Evolutionary conservation across 2,113 vertebrate species (phyloP), one percentile per base, ranked within the genome.

Genomic region (Caracal caracal): DNA sequence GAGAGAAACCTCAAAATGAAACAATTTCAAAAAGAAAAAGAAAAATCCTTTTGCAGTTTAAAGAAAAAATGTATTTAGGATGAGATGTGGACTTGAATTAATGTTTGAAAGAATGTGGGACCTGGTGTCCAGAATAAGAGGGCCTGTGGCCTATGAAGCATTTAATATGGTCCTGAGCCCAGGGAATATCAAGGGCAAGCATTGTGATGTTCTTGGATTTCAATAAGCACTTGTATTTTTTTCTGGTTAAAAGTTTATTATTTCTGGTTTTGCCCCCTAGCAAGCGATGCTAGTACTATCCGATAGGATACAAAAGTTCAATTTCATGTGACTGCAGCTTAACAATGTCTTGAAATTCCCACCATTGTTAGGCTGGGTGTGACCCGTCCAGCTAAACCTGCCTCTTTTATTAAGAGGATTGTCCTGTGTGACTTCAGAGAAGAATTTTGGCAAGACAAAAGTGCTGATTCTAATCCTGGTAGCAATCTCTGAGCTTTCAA

Each of bases 381-480:
- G 76, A 93, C 16, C 2, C n/a, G 47, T 73, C 70, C 43, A 33
- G 59, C 51, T 47, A 53, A 94, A 95, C 28, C 16, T 63, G 19
- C 20, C 43, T 94, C 33, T 93, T 92, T 94, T 76, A 86, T 66
- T 43, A 93, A 95, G n/a, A 68, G 51, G 71, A 56, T 66, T 98
- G 95, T 22, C 80, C 61, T 75, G 2, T 51, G 63, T 93, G 80
- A 94, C 93, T 94, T 96, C 51, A 78, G 56, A 73, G 91, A 92
- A 56, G 73, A 95, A 88, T 79, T 95, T 43, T 90, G 97, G 92
- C 59, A 95, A 95, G 78, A 68, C 82, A 63, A 90, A 88, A 96
- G 95, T 78, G 83, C 65, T 81, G 92, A 97, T 93, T 96, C 87
- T 97, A 97, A 95, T 95, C 90, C 61, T 94, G 95, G 93, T 95